Conservation (phyloP, 2,113 vertebrate genomes). For the Pimephales promelas region DNA sequence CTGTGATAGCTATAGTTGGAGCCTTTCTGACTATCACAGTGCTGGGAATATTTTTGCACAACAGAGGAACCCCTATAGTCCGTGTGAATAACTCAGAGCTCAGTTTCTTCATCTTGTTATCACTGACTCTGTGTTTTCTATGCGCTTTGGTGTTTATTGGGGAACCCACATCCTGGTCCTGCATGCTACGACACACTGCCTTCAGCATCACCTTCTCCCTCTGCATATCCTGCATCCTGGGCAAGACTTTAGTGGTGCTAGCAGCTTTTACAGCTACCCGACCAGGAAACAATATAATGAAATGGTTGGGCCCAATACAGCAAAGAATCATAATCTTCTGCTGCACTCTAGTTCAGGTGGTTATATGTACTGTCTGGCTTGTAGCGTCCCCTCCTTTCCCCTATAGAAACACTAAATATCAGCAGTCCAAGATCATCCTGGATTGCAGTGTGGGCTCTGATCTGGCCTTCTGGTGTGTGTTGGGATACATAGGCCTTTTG, state of each 20-base stretch:
- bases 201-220: constrained; percentile 60
- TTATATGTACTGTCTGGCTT: constrained; percentile 62
- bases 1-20: constrained; percentile 58
- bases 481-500: constrained; percentile 61
- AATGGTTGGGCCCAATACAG: constrained; percentile 58
- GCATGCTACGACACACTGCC: constrained; percentile 60
- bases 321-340: constrained; percentile 56
- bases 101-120: constrained; percentile 63
- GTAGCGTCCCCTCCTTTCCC: constrained; percentile 56
- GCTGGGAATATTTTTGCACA: constrained; percentile 56
- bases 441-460: constrained; percentile 60
- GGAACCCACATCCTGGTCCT: constrained; percentile 60
- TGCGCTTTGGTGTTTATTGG: constrained; percentile 65
- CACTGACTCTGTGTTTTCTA: constrained; percentile 62
- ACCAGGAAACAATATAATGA: constrained; percentile 60
- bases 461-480: constrained; percentile 61
- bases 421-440: constrained; percentile 60
- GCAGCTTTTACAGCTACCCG: constrained; percentile 60
- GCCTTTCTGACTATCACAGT: constrained; percentile 53
- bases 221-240: constrained; percentile 60
- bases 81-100: constrained; percentile 64
- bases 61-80: constrained; percentile 61
- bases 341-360: constrained; percentile 54
- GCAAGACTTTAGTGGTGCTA: constrained; percentile 62
- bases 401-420: constrained; percentile 54